Base-by-base conservation (phyloP, 2,797 vertebrate species). In the Lacerta bilineata region DNA sequence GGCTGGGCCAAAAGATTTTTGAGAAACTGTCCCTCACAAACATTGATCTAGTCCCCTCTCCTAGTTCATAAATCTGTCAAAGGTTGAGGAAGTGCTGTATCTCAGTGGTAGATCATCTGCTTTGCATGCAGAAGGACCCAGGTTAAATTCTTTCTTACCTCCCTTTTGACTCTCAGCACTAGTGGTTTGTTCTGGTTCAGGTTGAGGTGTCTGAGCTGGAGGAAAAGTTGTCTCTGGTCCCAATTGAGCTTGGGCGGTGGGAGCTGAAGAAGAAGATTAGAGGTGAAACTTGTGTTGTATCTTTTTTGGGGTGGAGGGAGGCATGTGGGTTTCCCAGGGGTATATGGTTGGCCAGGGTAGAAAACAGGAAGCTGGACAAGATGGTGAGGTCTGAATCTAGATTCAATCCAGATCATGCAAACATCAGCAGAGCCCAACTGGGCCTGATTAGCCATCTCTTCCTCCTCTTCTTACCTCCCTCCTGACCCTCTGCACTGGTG, bases 141-240 rank as follows among this genome's bases (percentile, higher is more conserved):
- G 50, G 50, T 55, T 55, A 55, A 55, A 55, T 64, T 6, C 20
- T 23, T 23, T 80, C 76, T 78, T 86, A 86, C 84, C 84, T 78
- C 74, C 74, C 2, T 85, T 66, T 17, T 33, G 20, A 8, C 17
- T 66, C 39, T 78, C 36, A 1, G 59, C 1, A 41, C 5, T 25
- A 5, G 66, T 78, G 18, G 75, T 86, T 36, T 68, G 17, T 20
- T 78, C 59, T 25, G 11, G 39, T 86, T 46, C 29, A 33, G 39
- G 55, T 2, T 1, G 84, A 61, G 39, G 18, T 1, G 83, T 84
- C 18, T 75, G 50, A 8, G 50, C 20, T 8, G 83, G 46, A 59
- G 83, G 33, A 1, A 59, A 7, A 69, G 76, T 78, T 29, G 43
- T 78, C 43, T 29, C 25, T 50, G 43, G 76, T 23, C 9, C 33